Percentiles rank a stretch among this genome's conserved stretches.
Conservation (phyloP, 2,888 invertebrate genomes). For the Eurois occulta region DNA sequence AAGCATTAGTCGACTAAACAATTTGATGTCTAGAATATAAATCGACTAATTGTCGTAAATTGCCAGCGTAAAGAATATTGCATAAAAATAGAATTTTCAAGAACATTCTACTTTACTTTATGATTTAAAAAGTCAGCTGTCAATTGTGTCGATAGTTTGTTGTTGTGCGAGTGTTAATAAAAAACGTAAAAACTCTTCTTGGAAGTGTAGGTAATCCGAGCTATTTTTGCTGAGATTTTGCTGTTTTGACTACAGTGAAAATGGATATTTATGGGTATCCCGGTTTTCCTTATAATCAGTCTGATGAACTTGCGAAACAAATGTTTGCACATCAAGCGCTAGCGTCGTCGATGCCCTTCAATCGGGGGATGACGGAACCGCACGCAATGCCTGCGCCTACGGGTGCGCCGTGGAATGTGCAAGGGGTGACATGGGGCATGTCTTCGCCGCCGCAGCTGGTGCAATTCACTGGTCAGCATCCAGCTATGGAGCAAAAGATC, state of each 20-base stretch:
- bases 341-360: conserved; percentile 74
- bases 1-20: too few relatives aligned
- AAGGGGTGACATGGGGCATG: conserved; percentile 89
- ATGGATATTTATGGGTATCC: conserved; percentile 86
- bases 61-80: conserved; percentile 2
- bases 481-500: conserved; percentile 71
- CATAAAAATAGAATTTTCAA: conserved; percentile 57
- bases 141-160: conserved; percentile 57
- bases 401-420: conserved; percentile 88
- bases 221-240: conserved; percentile 26
- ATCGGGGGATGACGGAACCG: conserved; percentile 73
- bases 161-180: conserved; percentile 47
- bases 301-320: conserved; percentile 84
- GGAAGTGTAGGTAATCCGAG: conserved; percentile 33
- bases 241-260: conserved; percentile 44
- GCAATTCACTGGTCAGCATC: conserved; percentile 85
- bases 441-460: conserved; percentile 85
- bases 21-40: background rate
- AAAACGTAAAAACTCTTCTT: conserved; percentile 31
- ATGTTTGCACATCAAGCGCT: conserved; percentile 84
- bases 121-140: conserved; percentile 57
- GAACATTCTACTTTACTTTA: conserved; percentile 55
- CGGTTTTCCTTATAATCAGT: conserved; percentile 80
- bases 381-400: conserved; percentile 85
- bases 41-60: background rate